Base-by-base conservation (phyloP, 2,797 vertebrate species). In the Molossus molossus region DNA sequence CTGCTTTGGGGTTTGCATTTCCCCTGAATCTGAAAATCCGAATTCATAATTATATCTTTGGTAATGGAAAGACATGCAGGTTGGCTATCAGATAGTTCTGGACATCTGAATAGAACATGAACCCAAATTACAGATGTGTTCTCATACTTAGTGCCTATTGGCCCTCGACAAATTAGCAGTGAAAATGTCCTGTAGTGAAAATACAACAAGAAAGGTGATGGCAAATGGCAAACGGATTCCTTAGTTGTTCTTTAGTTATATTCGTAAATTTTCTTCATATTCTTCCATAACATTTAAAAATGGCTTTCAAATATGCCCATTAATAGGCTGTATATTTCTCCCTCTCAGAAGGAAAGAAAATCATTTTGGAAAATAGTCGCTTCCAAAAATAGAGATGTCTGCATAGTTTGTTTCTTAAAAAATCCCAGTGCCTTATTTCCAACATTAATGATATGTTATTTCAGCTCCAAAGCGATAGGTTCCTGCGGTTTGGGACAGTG, bases 331-430 rank as follows among this genome's bases (percentile, higher is more conserved):
- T 23, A 0, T 73, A 37, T 93, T 95, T 94, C 58, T 83, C 17
- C 69, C 72, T 75, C 50, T 91, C 37, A n/a, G 27, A 94, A 94
- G 69, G 57, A 50, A 86, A 88, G 37, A 92, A 94, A 88, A 73
- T 37, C 18, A 23, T 90, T 73, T 77, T 85, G 65, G 90, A 55
- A 77, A 88, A 90, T 25, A 60, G 57, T 13, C 10, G 13, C 23
- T 88, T 50, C 13, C n/a, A 90, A 69, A 70, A 40, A 60, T 45
- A 58, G 58, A 82, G 33, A 33, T 75, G 10, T 79, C 29, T 87
- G 33, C 64, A 27, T 37, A 25, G 5, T 96, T 91, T 87, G 6
- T 93, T 94, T 67, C 76, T 95, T 89, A 80, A 76, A 53, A 90
- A 90, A 45, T 82, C 18, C 50, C 40, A 40, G 27, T 67, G 62